Conservation (phyloP, 1,140 invertebrate genomes). For the Drosophila nigromelanica region DNA sequence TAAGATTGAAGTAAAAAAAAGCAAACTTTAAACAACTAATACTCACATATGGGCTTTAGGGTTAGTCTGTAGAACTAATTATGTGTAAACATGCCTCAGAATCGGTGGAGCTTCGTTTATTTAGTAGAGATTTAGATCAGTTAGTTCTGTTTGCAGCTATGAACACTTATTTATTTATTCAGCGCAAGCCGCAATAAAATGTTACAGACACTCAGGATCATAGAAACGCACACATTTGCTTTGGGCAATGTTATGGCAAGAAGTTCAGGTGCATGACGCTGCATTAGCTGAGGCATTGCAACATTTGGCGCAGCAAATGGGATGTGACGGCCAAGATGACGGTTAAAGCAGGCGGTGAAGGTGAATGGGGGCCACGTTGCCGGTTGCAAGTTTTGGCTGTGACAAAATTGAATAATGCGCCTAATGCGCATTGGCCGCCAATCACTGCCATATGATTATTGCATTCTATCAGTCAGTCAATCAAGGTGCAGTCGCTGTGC, state of each 20-base stretch:
- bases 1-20: background rate
- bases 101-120: no score
- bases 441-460: constrained; percentile 35
- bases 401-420: constrained; percentile 36
- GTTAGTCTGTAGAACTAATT: no score
- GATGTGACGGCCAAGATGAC: constrained; percentile 41
- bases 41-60: no score
- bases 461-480: constrained; percentile 39
- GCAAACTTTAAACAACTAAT: no score
- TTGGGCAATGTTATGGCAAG: constrained; percentile 19
- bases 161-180: constrained; percentile 42
- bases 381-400: constrained; percentile 11
- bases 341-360: background rate
- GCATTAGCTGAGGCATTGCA: constrained; percentile 45
- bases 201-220: constrained; percentile 6
- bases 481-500: constrained; percentile 47
- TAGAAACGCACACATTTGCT: background rate
- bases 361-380: background rate
- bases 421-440: constrained; percentile 35
- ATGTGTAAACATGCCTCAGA: no score
- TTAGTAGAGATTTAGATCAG: background rate
- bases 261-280: constrained; percentile 52
- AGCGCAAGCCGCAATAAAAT: constrained; percentile 25
- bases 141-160: constrained; percentile 11
- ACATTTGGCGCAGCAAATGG: constrained; percentile 54